Evolutionary conservation across 2,888 invertebrate species (phyloP), one percentile per base, ranked within the genome.

Genomic region (Trichogramma dendrolimi): DNA sequence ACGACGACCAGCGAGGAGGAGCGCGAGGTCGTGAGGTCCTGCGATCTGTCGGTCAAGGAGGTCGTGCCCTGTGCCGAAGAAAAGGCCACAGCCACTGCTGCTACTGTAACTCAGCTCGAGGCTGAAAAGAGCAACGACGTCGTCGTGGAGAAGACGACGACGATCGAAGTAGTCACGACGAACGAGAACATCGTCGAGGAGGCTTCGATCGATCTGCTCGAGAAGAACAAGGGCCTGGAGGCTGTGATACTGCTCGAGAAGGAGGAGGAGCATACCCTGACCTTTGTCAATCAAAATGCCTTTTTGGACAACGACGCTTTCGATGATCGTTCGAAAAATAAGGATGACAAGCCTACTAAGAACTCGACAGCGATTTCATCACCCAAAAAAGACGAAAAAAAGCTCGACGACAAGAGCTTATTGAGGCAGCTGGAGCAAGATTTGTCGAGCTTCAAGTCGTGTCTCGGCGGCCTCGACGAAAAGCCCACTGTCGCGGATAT

Each of bases 221-320:
- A 27, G 27, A 27, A 27, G 3, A 27, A 2, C 27, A 27, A 27
- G 27, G 3, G 27, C 3, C 27, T 27, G 27, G 27, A 27, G 27
- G 27, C 27, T 27, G 27, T 27, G 27, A 27, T 27, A 27, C 27
- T 27, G 27, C 27, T 27, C 27, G 27, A 27, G 27, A 27, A 27
- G 27, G 59, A 58, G 6, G 50, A 64, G 27, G 53, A 54, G 43
- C 49, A 46, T n/a, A 53, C 50, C 4, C 41, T 65, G 10, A 6
- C 48, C 5, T 63, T 58, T 7, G 54, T 10, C 4, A 63, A 60
- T 49, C 62, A 65, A 50, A 61, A 55, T 38, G 50, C 50, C 10
- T 42, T 41, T 10, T n/a, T 56, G 43, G 61, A 56, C 38, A 64
- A 44, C 55, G 57, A 39, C 7, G n/a, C 5, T 5, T 6, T 7